phyloP scores from a whole-genome alignment of 2,797 vertebrate genomes.

The Pantherophis alleghaniensis region DNA sequence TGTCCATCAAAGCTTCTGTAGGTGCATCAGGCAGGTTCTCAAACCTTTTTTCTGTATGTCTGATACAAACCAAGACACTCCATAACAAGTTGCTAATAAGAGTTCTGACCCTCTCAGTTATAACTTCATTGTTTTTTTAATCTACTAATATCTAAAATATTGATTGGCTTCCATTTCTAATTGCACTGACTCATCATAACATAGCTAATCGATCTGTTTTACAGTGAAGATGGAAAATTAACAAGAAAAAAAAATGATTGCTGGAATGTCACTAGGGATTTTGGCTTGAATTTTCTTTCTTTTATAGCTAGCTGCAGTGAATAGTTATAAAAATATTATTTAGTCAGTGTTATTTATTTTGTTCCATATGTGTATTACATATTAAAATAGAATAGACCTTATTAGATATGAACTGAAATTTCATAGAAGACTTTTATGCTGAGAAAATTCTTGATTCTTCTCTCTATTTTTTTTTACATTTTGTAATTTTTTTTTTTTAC shows the following conservation, averaged over 20 bases:
- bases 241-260: background rate
- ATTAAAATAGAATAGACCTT: background rate
- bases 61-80: background rate
- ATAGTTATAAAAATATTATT: background rate
- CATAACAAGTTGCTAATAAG: background rate
- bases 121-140: conserved; percentile 10
- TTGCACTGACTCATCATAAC: conserved; percentile 26
- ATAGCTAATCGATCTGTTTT: background rate
- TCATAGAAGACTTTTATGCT: background rate
- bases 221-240: background rate
- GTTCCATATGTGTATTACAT: background rate
- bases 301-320: background rate
- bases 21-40: background rate
- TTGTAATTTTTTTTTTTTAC: background rate
- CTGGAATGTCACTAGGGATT: background rate
- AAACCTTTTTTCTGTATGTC: background rate
- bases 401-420: background rate
- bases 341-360: background rate
- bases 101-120: background rate
- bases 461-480: background rate
- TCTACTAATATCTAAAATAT: conserved; percentile 4
- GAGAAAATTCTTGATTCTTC: background rate
- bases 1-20: conserved; percentile 13
- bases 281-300: background rate
- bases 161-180: conserved; percentile 13